Conservation (phyloP, 2,888 invertebrate genomes). For the Argyresthia goedartella region DNA sequence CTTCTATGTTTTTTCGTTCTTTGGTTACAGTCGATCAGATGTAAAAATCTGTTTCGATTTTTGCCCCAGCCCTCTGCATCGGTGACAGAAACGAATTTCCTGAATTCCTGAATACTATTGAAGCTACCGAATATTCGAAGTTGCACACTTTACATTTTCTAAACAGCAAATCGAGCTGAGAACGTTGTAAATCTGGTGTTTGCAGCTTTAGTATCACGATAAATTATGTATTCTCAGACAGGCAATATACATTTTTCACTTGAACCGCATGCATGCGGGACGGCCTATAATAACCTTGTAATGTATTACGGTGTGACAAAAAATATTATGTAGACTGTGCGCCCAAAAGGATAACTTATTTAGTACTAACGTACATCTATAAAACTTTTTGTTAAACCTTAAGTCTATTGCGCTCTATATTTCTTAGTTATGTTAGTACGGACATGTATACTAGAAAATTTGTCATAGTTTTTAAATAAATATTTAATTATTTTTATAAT, state of each 20-base stretch:
- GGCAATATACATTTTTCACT: conserved; percentile 43
- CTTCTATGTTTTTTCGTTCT: too few relatives aligned
- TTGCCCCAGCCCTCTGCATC: too few relatives aligned
- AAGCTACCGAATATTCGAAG: too few relatives aligned
- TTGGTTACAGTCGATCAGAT: too few relatives aligned
- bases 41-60: too few relatives aligned
- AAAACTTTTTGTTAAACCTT: background rate
- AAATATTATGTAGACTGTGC: background rate
- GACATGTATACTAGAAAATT: too few relatives aligned
- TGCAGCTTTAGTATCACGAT: conserved; percentile 33
- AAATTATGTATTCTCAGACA: conserved; percentile 36
- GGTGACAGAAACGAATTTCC: background rate
- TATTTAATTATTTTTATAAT: too few relatives aligned
- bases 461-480: too few relatives aligned
- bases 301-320: background rate
- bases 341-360: too few relatives aligned
- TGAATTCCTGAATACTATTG: too few relatives aligned
- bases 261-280: conserved; percentile 25
- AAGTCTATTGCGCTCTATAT: background rate
- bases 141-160: conserved; percentile 16
- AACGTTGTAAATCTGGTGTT: conserved; percentile 33
- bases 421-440: too few relatives aligned
- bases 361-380: background rate
- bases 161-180: conserved; percentile 28
- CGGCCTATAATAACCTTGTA: conserved; percentile 1